A percentile compares a stretch with the other conserved stretches of the same genome.
phyloP scores from a whole-genome alignment of 1,140 invertebrate genomes.

The Heliconius nattereri region DNA sequence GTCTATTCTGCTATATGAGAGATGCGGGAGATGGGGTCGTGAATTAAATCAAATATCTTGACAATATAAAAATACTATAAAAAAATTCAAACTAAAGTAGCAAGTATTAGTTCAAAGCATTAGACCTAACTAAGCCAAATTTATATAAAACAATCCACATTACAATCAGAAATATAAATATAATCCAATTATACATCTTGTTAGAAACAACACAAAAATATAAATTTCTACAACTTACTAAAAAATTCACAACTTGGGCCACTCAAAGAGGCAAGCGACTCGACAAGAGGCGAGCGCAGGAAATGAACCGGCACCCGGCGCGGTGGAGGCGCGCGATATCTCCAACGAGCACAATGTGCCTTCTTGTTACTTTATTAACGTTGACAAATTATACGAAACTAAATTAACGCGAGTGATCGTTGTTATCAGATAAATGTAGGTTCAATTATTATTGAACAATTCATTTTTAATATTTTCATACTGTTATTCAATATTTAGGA shows the following conservation, averaged over 20 bases:
- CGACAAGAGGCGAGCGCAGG: slow-evolving; percentile 72
- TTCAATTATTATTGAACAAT: not conserved
- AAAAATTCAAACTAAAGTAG: not conserved
- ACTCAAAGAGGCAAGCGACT: slow-evolving; percentile 55
- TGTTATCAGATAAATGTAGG: not conserved
- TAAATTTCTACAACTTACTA: not conserved
- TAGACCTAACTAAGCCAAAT: not conserved
- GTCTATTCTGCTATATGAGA: too few relatives aligned
- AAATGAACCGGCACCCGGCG: slow-evolving; percentile 70
- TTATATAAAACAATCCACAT: too few relatives aligned
- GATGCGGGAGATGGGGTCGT: too few relatives aligned
- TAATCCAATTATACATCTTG: too few relatives aligned
- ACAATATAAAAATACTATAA: too few relatives aligned
- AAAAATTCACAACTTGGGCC: slow-evolving; percentile 29
- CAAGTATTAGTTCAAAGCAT: not conserved
- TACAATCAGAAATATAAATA: too few relatives aligned
- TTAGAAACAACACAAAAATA: not conserved
- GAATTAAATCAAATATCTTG: too few relatives aligned
- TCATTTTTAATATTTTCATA: too few relatives aligned
- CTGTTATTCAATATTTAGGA: too few relatives aligned
- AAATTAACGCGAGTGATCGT: not conserved
- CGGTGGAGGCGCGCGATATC: slow-evolving; percentile 62
- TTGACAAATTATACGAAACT: slow-evolving; percentile 64
- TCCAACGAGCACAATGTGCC: slow-evolving; percentile 59
- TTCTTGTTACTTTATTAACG: slow-evolving; percentile 71